phyloP scores from a whole-genome alignment of 1,140 invertebrate genomes.

The Diprion similis region DNA sequence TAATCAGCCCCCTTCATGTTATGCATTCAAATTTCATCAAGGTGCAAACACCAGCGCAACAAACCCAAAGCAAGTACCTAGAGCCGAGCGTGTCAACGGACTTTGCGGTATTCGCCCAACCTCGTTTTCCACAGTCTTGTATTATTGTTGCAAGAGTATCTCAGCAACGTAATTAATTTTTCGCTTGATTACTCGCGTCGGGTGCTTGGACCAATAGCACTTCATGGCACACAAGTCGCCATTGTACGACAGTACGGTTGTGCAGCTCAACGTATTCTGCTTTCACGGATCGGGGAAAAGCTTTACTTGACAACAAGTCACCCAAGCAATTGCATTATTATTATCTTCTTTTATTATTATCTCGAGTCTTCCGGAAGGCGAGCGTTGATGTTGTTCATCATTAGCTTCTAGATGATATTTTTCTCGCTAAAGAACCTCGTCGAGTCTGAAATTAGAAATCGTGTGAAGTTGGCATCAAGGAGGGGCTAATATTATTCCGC shows the following conservation, averaged over 20 bases:
- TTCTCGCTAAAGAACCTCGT: too few species aligned
- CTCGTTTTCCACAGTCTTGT: not conserved
- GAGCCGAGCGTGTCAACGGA: not conserved
- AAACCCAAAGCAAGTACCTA: not conserved
- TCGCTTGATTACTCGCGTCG: not conserved
- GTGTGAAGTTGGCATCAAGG: not conserved
- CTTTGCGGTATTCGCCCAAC: too few species aligned
- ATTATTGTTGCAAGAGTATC: not conserved
- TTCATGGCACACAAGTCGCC: too few species aligned
- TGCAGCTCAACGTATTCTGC: too few species aligned
- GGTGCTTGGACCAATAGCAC: not conserved
- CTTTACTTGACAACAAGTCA: too few species aligned
- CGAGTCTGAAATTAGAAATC: not conserved
- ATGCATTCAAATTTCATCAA: conserved; percentile 1
- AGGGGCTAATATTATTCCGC: not conserved
- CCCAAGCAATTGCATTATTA: too few species aligned
- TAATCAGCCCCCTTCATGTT: not conserved
- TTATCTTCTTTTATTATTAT: too few species aligned
- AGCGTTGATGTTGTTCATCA: too few species aligned
- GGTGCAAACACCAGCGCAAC: not conserved
- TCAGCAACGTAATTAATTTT: not conserved
- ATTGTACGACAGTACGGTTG: too few species aligned
- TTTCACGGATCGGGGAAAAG: too few species aligned
- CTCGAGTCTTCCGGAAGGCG: too few species aligned
- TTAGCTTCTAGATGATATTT: too few species aligned